Evolutionary conservation across 37 sponge, comb jelly and placozoan species (phyloP).

Genomic region (Aplysina aerophoba): DNA sequence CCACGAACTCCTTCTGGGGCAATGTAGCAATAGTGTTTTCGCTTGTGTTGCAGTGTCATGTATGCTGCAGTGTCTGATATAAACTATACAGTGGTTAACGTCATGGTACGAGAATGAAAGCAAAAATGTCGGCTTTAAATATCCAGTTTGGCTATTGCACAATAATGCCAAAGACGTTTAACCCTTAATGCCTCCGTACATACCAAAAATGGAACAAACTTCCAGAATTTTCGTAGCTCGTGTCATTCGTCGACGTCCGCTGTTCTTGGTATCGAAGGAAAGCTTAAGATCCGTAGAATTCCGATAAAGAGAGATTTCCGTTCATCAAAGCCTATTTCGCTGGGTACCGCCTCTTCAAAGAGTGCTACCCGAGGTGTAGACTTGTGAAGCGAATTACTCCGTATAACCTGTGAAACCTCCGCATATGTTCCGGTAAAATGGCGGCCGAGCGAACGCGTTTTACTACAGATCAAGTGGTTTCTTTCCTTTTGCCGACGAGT

Average conservation of each 20-base stretch:
- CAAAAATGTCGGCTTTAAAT: no score
- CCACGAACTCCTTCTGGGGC: no score
- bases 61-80: no score
- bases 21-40: no score
- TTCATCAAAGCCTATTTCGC: not conserved
- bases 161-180: no score
- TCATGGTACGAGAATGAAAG: no score
- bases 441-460: constrained; percentile 1
- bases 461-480: constrained; percentile 2
- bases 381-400: not conserved
- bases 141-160: no score
- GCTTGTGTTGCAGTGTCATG: no score
- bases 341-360: not conserved
- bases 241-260: not conserved
- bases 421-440: not conserved
- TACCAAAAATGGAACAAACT: constrained; percentile 10
- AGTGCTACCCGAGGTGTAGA: no score
- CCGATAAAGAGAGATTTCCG: constrained; percentile 3
- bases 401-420: not conserved
- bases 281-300: not conserved
- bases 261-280: not conserved
- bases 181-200: not conserved
- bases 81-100: no score
- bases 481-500: not conserved
- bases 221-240: constrained; percentile 7